These are phyloP conservation scores for Caenorhabditis japonica DNA, from an alignment of 2,888 invertebrate genomes.

Conservation along the genomic window DNA sequence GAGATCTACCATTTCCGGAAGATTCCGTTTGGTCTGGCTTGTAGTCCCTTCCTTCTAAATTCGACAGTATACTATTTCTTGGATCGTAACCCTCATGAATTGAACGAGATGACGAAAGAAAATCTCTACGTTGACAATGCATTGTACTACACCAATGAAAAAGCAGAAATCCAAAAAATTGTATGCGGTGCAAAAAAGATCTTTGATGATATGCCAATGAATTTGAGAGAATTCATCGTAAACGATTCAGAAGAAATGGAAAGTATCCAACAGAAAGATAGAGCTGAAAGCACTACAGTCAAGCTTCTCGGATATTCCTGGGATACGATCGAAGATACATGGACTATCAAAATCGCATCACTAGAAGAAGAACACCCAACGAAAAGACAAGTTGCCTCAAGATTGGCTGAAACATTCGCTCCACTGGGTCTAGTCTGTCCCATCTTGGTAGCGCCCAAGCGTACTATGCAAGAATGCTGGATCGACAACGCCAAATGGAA, in stretches of 20 bases:
- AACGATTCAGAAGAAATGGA: background rate
- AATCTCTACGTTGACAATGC: constrained; percentile 42
- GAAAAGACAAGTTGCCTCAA: constrained; percentile 9
- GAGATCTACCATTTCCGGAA: constrained; percentile 7
- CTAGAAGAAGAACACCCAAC: background rate
- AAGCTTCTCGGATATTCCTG: constrained; percentile 9
- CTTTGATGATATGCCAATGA: constrained; percentile 8
- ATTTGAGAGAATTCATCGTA: constrained; percentile 4
- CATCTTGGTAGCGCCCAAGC: background rate
- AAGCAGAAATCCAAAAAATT: background rate
- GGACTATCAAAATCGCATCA: background rate
- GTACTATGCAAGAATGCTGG: constrained; percentile 3
- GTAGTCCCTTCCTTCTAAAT: constrained; percentile 18
- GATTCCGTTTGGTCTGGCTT: constrained; percentile 29
- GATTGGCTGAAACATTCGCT: constrained; percentile 11
- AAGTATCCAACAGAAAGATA: background rate
- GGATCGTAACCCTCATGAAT: background rate
- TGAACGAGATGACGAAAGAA: background rate
- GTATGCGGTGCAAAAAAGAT: background rate
- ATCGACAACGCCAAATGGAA: constrained; percentile 3
- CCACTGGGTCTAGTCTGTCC: constrained; percentile 1
- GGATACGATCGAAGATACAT: background rate
- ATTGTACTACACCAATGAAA: background rate
- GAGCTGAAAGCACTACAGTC: background rate
- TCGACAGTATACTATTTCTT: constrained; percentile 10